Base-by-base conservation (phyloP, 92 coral and sea anemone species). In the Diadumene lineata region DNA sequence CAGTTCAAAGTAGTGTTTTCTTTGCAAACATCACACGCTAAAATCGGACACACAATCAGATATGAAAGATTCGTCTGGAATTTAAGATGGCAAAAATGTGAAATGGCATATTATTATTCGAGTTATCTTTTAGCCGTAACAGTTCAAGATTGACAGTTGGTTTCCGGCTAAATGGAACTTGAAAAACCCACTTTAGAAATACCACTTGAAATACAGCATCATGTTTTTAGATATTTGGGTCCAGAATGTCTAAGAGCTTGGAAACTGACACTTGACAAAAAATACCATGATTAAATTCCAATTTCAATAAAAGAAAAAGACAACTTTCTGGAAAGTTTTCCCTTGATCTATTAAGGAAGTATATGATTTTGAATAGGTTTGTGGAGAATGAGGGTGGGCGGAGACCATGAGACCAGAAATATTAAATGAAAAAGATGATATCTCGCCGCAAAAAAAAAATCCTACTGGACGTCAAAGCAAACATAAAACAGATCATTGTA, bases 131-230 rank as follows among this genome's bases (percentile, higher is more conserved):
- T 65, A 19, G 34, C 28, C 7, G 34, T 65, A 57, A 65, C 81
- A 44, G 46, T 78, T 68, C 30, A 69, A 71, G 70, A 71, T 18
- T 70, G 68, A 73, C 78, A 73, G 43, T 23, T 55, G 10, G n/a
- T 73, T 60, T 73, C 69, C 78, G 79, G 70, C 69, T 43, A 74
- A 74, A 74, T 19, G 79, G 69, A 63, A 22, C 33, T 60, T 18
- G 46, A 56, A 43, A n/a, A 73, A 38, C 61, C 19, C 29, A 34
- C 70, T 22, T 21, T 27, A 60, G 28, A 31, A 33, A 46, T 9
- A 9, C 32, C 77, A 72, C 77, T 72, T 72, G 77, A 72, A 72
- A 72, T 72, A 57, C 34, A 32, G 31, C 11, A 72, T 44, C 34
- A 31, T 72, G 66, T 56, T 72, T 38, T 72, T 72, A 22, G 55